Conservation (phyloP, 2,888 invertebrate species). For the Eupithecia subfuscata region DNA sequence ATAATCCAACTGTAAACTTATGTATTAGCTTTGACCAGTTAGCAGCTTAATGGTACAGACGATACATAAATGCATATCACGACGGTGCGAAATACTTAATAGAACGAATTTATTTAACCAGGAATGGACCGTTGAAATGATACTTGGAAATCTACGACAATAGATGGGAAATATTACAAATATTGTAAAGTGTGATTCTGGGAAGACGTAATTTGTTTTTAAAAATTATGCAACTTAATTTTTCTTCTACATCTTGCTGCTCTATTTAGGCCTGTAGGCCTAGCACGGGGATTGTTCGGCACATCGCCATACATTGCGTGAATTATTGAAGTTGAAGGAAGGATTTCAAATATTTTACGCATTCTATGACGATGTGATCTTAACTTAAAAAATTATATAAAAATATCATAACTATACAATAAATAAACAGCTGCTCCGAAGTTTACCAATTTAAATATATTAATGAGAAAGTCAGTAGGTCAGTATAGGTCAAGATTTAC, state of each 20-base stretch:
- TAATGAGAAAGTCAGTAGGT: conserved; percentile 25
- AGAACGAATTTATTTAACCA: background rate
- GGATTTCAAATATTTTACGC: no score
- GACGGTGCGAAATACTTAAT: background rate
- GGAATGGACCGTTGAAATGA: background rate
- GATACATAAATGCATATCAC: no score
- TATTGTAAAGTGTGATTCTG: background rate
- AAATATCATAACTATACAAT: background rate
- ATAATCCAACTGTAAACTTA: background rate
- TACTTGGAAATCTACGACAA: background rate
- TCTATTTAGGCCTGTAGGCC: no score
- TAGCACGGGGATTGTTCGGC: no score
- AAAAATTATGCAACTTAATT: no score
- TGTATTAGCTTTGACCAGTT: background rate
- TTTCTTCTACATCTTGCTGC: no score
- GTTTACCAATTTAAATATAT: conserved; percentile 18
- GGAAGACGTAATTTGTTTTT: background rate
- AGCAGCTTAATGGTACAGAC: no score
- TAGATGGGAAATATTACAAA: background rate
- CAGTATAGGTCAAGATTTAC: conserved; percentile 20
- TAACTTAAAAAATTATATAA: no score
- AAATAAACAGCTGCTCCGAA: conserved; percentile 5
- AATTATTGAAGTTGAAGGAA: no score
- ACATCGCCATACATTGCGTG: no score
- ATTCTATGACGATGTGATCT: no score